Percentiles rank a stretch among this genome's conserved stretches.
These are phyloP conservation scores for Ceuthmochares aereus DNA, from an alignment of 2,113 vertebrate genomes.

Conservation along the genomic window DNA sequence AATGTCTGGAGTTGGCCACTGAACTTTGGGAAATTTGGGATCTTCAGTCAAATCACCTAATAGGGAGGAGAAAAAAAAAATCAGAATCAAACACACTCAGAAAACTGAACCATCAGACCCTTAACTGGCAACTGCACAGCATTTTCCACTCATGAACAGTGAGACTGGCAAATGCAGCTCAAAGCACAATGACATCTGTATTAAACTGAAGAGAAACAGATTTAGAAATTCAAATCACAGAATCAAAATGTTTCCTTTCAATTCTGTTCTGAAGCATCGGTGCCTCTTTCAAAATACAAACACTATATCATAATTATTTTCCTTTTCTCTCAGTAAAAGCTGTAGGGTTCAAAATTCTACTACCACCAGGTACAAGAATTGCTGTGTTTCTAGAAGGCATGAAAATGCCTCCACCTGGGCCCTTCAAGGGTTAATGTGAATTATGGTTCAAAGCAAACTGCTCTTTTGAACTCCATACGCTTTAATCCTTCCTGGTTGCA, in stretches of 20 bases:
- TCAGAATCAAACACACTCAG: accelerated
- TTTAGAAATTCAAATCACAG: accelerated
- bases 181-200: neutral
- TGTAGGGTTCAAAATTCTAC: neutral
- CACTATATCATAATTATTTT: neutral
- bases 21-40: conserved; percentile 88
- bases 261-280: accelerated
- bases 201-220: neutral
- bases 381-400: neutral
- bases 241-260: no score
- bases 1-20: conserved; percentile 89
- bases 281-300: neutral
- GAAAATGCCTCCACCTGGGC: neutral
- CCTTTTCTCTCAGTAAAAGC: neutral
- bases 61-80: neutral
- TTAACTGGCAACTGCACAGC: neutral
- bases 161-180: neutral
- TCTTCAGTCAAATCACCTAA: conserved; percentile 90
- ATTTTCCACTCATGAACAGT: neutral
- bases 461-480: neutral
- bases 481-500: conserved; percentile 15
- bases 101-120: neutral
- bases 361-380: accelerated
- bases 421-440: conserved; percentile 6
- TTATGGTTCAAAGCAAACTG: conserved; percentile 1